phyloP scores from a whole-genome alignment of 2,113 vertebrate species.

The Oncorhynchus masou region DNA sequence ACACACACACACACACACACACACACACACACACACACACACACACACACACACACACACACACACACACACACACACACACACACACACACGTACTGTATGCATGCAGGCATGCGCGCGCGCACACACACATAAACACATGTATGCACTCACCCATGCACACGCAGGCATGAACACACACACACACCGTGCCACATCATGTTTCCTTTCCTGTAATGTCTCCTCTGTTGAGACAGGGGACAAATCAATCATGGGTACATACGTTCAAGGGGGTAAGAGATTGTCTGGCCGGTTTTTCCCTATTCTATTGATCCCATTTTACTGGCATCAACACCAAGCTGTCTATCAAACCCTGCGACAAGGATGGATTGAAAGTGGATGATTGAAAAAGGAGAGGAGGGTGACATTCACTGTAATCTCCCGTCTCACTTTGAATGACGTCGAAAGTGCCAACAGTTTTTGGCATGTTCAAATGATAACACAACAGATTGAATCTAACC shows the following conservation, averaged over 20 bases:
- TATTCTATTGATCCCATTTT: conserved; percentile 75
- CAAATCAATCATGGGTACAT: conserved; percentile 74
- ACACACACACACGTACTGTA: no score
- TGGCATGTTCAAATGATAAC: background rate
- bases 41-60: conserved; percentile 17
- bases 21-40: background rate
- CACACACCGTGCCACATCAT: conserved; percentile 35
- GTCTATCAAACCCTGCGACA: conserved; percentile 62
- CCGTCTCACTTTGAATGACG: conserved; percentile 42
- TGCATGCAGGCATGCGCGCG: no score
- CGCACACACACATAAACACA: no score
- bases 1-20: background rate
- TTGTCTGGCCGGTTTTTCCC: conserved; percentile 72
- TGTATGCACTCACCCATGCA: no score
- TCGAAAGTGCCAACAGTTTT: conserved; percentile 47
- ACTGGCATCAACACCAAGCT: conserved; percentile 72
- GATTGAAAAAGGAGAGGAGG: conserved; percentile 71
- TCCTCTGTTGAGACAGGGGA: conserved; percentile 68
- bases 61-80: background rate
- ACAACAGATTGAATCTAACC: background rate
- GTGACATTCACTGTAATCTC: conserved; percentile 74
- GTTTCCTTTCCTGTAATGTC: conserved; percentile 66
- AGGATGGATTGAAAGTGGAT: conserved; percentile 72
- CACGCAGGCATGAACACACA: background rate
- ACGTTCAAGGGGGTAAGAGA: conserved; percentile 76